phyloP scores from a whole-genome alignment of 1,140 invertebrate species.

The Neoseiulus cucumeris region DNA sequence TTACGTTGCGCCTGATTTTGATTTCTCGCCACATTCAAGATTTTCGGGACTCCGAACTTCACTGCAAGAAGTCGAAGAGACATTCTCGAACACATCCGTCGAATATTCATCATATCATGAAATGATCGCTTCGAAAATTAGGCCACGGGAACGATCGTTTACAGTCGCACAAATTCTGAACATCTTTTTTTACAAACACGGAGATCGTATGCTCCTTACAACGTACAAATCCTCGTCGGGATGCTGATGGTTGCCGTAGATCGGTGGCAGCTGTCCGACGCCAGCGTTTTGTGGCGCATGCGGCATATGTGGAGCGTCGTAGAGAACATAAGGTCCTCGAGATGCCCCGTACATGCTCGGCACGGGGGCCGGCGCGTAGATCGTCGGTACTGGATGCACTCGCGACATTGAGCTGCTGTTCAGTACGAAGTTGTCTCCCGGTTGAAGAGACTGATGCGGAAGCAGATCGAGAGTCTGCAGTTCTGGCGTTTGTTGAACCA shows the following conservation, averaged over 20 bases:
- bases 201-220: constrained; percentile 1
- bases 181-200: constrained; percentile 9
- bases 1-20: too few species aligned
- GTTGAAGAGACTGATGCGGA: constrained; percentile 7
- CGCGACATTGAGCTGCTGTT: constrained; percentile 7
- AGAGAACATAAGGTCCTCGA: neutral
- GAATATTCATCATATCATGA: too few species aligned
- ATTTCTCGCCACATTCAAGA: too few species aligned
- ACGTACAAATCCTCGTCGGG: constrained; percentile 2
- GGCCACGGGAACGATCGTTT: too few species aligned
- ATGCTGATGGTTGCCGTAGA: constrained; percentile 2
- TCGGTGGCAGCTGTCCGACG: neutral
- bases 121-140: too few species aligned
- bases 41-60: too few species aligned
- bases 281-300: too few species aligned
- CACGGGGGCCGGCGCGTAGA: neutral
- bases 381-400: constrained; percentile 1
- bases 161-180: too few species aligned
- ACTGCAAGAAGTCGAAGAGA: too few species aligned
- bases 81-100: too few species aligned
- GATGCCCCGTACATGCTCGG: neutral
- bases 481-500: constrained; percentile 6
- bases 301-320: neutral
- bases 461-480: constrained; percentile 6
- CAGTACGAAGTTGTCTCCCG: constrained; percentile 7